Conservation (phyloP, 2,888 invertebrate species). For the Plemyria rubiginata region DNA sequence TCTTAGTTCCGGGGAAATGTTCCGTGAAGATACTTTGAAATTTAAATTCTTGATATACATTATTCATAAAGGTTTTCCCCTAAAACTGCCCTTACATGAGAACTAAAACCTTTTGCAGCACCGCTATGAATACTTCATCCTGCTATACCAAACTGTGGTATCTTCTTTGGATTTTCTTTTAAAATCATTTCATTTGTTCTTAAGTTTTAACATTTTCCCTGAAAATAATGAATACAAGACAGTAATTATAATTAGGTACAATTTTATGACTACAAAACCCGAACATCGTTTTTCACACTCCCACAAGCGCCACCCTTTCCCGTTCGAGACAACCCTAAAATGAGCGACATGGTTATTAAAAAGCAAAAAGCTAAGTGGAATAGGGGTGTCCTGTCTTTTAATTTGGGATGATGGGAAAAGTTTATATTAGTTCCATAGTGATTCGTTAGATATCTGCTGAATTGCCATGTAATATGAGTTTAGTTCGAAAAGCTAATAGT, state of each 20-base stretch:
- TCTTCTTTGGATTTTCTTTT: slow-evolving; percentile 5
- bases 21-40: slow-evolving; percentile 69
- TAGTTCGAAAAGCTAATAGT: neutral
- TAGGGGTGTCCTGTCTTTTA: slow-evolving; percentile 77
- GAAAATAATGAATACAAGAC: too few relatives aligned
- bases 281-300: slow-evolving; percentile 45
- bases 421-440: slow-evolving; percentile 46
- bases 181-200: neutral
- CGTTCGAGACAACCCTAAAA: slow-evolving; percentile 54
- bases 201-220: too few relatives aligned
- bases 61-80: slow-evolving; percentile 58
- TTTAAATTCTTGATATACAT: slow-evolving; percentile 67
- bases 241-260: neutral
- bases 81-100: slow-evolving; percentile 34
- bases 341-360: slow-evolving; percentile 53
- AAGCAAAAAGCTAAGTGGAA: slow-evolving; percentile 59
- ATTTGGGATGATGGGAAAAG: slow-evolving; percentile 73
- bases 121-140: slow-evolving; percentile 29
- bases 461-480: slow-evolving; percentile 6
- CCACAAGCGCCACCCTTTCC: slow-evolving; percentile 52
- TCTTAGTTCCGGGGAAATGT: slow-evolving; percentile 80
- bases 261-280: slow-evolving; percentile 26
- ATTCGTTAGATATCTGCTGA: neutral
- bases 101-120: slow-evolving; percentile 24
- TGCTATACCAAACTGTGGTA: neutral